These are phyloP conservation scores for Ranitomeya variabilis DNA, from an alignment of 2,113 vertebrate genomes.

Conservation along the genomic window DNA sequence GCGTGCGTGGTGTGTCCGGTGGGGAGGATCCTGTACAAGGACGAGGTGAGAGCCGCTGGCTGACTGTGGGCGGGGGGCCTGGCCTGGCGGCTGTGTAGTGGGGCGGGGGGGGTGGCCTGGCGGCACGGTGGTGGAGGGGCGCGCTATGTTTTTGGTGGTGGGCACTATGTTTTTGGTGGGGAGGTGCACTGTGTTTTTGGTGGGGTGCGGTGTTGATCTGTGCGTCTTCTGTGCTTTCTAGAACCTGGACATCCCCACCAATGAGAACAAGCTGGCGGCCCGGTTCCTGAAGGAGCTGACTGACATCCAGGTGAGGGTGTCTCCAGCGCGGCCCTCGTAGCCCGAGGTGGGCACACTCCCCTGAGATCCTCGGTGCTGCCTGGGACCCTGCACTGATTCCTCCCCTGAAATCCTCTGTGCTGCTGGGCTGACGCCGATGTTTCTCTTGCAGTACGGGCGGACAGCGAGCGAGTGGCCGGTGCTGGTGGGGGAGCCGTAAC, in stretches of 20 bases:
- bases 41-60: constrained; percentile 73
- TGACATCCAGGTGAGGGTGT: constrained; percentile 78
- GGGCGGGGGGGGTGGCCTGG: too few relatives aligned
- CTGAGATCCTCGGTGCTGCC: not conserved
- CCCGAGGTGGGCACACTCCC: not conserved
- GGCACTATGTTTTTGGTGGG: too few relatives aligned
- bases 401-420: not conserved
- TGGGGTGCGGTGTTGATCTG: not conserved
- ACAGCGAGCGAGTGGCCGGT: constrained; percentile 10
- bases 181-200: too few relatives aligned
- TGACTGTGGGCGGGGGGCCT: too few relatives aligned
- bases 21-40: constrained; percentile 79
- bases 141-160: too few relatives aligned
- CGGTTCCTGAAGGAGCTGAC: constrained; percentile 75
- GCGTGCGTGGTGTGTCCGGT: constrained; percentile 86
- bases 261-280: constrained; percentile 76
- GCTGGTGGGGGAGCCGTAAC: not conserved
- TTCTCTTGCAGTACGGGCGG: constrained; percentile 37
- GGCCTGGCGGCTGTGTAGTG: too few relatives aligned
- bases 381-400: not conserved
- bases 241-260: constrained; percentile 78
- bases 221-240: constrained; percentile 55
- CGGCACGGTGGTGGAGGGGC: too few relatives aligned
- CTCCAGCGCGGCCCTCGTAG: too few relatives aligned
- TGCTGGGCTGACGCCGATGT: not conserved